Conservation (phyloP, 64 coral and sea anemone species). For the Anthopleura sola region DNA sequence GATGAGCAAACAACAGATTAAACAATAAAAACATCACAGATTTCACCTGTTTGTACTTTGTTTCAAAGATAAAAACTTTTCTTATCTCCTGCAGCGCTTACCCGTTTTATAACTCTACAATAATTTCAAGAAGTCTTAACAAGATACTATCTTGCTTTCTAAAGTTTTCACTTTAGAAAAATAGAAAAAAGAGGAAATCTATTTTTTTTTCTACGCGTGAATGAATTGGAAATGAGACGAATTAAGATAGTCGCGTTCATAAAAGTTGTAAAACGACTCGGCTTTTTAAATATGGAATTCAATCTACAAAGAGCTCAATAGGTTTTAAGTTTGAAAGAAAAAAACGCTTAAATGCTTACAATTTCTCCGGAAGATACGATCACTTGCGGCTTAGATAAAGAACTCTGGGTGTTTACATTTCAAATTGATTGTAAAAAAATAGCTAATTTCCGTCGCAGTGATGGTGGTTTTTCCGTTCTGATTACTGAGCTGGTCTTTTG, state of each 20-base stretch:
- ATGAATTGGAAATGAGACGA: background rate
- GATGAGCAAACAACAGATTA: slow-evolving; percentile 5
- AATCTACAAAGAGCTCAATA: background rate
- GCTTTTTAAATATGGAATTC: background rate
- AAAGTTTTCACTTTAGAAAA: background rate
- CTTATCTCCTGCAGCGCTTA: slow-evolving; percentile 7
- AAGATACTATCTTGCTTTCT: slow-evolving; percentile 23
- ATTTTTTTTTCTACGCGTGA: background rate
- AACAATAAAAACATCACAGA: slow-evolving; percentile 14
- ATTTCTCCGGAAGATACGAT: slow-evolving; percentile 26
- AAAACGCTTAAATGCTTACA: background rate
- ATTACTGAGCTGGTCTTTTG: background rate
- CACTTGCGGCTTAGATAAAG: slow-evolving; percentile 21
- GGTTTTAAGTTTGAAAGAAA: slow-evolving; percentile 10
- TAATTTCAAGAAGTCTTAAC: slow-evolving; percentile 10
- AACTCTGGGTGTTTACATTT: background rate
- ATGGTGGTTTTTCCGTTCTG: background rate
- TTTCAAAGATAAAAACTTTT: slow-evolving; percentile 1
- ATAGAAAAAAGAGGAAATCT: background rate
- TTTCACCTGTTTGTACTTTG: background rate
- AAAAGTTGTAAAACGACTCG: background rate
- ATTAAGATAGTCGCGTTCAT: background rate
- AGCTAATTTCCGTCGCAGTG: background rate
- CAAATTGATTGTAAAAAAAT: slow-evolving; percentile 18
- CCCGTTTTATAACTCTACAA: background rate